Evolutionary conservation across 1,140 invertebrate species (phyloP).

Genomic region (Atta colombica): DNA sequence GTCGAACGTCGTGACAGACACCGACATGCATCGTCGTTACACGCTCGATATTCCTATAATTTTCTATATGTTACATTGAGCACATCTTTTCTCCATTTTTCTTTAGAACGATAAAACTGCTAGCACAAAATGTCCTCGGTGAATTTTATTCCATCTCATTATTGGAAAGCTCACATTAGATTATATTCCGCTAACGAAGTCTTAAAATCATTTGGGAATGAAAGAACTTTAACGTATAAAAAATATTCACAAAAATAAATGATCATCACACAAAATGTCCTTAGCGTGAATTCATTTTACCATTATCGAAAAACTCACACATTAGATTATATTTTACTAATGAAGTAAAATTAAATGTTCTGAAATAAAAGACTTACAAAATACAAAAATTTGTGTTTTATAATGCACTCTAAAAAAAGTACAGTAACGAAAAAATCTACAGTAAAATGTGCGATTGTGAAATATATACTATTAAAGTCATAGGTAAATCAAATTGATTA

Average conservation of each 20-base stretch:
- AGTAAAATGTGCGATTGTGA: neutral
- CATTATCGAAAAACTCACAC: neutral
- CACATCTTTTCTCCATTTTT: neutral
- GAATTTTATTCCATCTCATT: neutral
- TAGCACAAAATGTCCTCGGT: neutral
- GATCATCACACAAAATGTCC: neutral
- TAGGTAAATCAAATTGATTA: too few species aligned
- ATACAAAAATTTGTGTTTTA: neutral
- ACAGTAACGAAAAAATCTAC: neutral
- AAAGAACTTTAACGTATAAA: neutral
- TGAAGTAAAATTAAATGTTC: neutral
- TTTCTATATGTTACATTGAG: neutral
- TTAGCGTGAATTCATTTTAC: neutral
- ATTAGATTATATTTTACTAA: neutral
- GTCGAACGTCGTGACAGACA: neutral
- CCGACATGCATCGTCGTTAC: neutral
- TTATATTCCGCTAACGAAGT: neutral
- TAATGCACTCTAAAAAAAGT: neutral
- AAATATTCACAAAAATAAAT: conserved; percentile 1
- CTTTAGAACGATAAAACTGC: conserved; percentile 2
- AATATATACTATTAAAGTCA: neutral
- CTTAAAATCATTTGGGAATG: neutral
- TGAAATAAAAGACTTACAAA: neutral
- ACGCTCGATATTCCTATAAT: conserved; percentile 22
- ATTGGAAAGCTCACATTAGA: neutral